A percentile compares a stretch with the other conserved stretches of the same genome.
Conservation (phyloP, 2,888 invertebrate genomes). For the Cyclophora albipunctata region DNA sequence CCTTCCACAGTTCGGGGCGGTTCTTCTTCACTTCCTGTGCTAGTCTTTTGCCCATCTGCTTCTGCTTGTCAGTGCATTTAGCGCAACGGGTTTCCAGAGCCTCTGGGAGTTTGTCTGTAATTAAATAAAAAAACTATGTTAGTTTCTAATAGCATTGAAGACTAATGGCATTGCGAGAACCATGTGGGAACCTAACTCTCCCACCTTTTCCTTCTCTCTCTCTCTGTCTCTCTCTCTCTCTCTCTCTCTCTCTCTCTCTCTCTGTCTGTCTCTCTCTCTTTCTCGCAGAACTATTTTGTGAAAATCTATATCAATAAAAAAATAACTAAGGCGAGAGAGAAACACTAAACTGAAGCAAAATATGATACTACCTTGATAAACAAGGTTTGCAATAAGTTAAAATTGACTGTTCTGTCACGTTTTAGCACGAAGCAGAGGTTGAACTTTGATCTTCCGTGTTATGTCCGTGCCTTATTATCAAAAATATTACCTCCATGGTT, state of each 20-base stretch:
- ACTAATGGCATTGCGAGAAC: neutral
- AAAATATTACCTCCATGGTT: too few species aligned
- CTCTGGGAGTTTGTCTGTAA: conserved; percentile 80
- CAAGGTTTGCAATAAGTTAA: too few species aligned
- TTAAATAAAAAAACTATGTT: conserved; percentile 3
- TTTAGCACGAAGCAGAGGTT: too few species aligned
- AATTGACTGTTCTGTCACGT: too few species aligned
- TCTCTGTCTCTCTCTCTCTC: neutral
- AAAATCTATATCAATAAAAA: too few species aligned
- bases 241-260: neutral
- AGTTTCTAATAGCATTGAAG: conserved; percentile 1
- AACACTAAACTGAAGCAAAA: too few species aligned
- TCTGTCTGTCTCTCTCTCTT: neutral
- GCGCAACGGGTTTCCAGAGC: conserved; percentile 79
- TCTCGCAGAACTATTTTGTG: too few species aligned
- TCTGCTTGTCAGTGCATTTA: conserved; percentile 82
- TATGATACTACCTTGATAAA: neutral
- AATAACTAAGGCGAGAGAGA: too few species aligned
- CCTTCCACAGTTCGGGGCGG: conserved; percentile 71
- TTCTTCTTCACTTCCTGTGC: conserved; percentile 73
- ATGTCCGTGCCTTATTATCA: too few species aligned
- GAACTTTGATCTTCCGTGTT: too few species aligned
- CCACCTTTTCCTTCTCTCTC: neutral
- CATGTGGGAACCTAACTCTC: neutral
- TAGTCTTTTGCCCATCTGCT: conserved; percentile 76